Conservation (phyloP, 2,888 invertebrate species). For the Microplitis manilae region DNA sequence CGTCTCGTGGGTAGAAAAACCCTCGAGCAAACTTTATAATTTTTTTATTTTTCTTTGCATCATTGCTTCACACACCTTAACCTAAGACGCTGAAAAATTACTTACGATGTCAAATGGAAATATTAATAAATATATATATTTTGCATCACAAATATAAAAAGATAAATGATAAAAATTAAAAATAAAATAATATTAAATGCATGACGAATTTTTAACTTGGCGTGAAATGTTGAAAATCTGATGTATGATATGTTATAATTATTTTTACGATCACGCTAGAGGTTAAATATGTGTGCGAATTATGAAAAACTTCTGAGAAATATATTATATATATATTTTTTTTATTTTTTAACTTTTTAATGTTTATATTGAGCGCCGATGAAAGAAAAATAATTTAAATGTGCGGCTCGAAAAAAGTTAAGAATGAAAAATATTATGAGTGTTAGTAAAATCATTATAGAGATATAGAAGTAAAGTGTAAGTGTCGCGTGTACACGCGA, state of each 20-base stretch:
- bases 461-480: slow-evolving; percentile 5
- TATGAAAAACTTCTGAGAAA: neutral
- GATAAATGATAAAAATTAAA: neutral
- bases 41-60: neutral
- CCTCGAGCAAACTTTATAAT: slow-evolving; percentile 29
- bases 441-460: neutral
- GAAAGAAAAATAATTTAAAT: slow-evolving; percentile 39
- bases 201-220: neutral
- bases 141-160: neutral
- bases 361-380: slow-evolving; percentile 22
- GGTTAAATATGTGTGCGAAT: neutral
- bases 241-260: neutral
- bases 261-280: neutral
- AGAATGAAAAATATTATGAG: neutral
- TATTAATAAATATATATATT: neutral
- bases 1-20: slow-evolving; percentile 49
- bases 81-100: slow-evolving; percentile 17
- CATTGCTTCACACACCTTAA: slow-evolving; percentile 12
- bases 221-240: neutral
- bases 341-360: neutral
- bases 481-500: slow-evolving; percentile 52
- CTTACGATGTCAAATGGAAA: slow-evolving; percentile 3
- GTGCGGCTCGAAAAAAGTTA: neutral
- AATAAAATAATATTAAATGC: neutral
- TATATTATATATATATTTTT: neutral